Evolutionary conservation across 2,797 vertebrate genomes (phyloP).

Genomic region (Pteronotus mesoamericanus): DNA sequence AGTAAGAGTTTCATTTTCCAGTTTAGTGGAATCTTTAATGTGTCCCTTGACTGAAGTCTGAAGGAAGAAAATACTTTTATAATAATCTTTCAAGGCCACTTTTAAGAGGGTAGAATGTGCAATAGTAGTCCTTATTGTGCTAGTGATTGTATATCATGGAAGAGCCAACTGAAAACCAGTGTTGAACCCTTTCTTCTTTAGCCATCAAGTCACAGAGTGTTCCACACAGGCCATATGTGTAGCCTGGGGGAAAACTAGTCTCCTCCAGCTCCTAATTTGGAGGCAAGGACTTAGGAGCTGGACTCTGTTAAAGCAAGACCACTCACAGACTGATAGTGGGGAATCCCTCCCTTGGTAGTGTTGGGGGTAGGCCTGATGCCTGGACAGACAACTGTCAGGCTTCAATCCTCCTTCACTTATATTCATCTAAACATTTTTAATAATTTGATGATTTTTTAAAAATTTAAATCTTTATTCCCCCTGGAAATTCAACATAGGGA

Average conservation of each 20-base stretch:
- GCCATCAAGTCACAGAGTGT: neutral
- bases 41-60: neutral
- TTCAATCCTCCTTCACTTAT: neutral
- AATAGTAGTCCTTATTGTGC: neutral
- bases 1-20: neutral
- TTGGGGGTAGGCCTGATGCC: neutral
- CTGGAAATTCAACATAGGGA: conserved; percentile 28
- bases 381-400: neutral
- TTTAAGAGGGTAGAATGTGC: neutral
- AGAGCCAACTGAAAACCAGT: neutral
- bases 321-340: no score
- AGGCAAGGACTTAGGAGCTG: neutral
- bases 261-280: neutral
- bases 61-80: neutral
- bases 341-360: neutral
- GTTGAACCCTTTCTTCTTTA: neutral
- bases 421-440: neutral
- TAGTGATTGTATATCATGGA: neutral
- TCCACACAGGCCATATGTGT: neutral
- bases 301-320: neutral
- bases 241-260: neutral
- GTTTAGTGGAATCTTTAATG: neutral
- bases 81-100: neutral
- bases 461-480: conserved; percentile 8
- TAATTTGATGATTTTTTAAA: neutral